Percentiles rank a stretch among this genome's conserved stretches.
Evolutionary conservation across 2,888 invertebrate genomes (phyloP).

Genomic region (Pristionchus fissidentatus): DNA sequence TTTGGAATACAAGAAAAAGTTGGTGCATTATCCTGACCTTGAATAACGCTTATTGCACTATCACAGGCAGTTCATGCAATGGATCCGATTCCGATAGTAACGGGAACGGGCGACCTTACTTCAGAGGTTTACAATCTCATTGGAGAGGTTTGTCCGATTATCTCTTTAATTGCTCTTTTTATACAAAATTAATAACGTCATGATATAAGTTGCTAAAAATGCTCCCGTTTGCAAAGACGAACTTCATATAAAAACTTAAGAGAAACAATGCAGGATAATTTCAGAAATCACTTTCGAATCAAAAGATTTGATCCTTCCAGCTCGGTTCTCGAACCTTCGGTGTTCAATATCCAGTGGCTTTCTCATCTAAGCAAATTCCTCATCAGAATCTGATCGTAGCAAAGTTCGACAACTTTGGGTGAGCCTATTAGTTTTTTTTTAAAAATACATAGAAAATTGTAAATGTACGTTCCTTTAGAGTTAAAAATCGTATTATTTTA

Average conservation of each 20-base stretch:
- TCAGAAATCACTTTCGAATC: neutral
- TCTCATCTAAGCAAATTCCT: neutral
- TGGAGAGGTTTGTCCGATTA: neutral
- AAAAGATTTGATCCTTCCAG: conserved; percentile 26
- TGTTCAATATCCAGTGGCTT: conserved; percentile 64
- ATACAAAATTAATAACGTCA: too few relatives aligned
- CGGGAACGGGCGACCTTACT: neutral
- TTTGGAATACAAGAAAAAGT: neutral
- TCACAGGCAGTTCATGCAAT: conserved; percentile 15
- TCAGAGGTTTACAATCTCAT: neutral
- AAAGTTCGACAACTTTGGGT: conserved; percentile 30
- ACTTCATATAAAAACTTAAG: neutral
- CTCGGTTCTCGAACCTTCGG: conserved; percentile 62
- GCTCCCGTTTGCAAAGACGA: neutral
- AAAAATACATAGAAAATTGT: neutral
- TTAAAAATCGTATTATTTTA: too few relatives aligned
- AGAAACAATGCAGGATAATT: neutral
- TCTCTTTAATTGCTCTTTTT: neutral
- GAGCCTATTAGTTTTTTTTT: neutral
- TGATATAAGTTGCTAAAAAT: too few relatives aligned
- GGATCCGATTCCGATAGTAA: neutral
- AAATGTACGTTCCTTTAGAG: neutral
- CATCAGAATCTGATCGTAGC: neutral
- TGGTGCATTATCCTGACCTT: too few relatives aligned
- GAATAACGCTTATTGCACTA: too few relatives aligned